A percentile compares a stretch with the other conserved stretches of the same genome.
Evolutionary conservation across 1,140 invertebrate genomes (phyloP).

Genomic region (Amphibalanus amphitrite): DNA sequence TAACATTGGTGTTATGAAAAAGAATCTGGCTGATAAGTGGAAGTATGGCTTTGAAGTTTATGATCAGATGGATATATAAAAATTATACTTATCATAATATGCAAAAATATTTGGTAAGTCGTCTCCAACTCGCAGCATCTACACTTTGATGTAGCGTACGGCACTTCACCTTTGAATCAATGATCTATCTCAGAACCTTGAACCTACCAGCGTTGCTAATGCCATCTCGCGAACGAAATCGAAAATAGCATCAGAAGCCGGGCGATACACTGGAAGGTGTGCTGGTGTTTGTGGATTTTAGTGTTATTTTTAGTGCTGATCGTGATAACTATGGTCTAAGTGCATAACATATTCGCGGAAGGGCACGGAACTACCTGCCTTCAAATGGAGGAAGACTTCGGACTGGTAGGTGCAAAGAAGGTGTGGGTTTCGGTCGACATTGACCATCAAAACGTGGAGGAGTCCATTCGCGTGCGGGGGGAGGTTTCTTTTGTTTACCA

Average conservation of each 20-base stretch:
- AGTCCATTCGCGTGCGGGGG: background rate
- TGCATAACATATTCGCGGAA: background rate
- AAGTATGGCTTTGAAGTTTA: no score
- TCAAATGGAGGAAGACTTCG: background rate
- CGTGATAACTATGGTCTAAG: background rate
- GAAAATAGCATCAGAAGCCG: slow-evolving; percentile 1
- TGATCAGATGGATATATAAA: no score
- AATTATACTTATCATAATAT: no score
- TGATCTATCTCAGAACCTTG: background rate
- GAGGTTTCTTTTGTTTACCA: background rate
- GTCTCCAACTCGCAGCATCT: no score
- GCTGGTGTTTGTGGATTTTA: background rate
- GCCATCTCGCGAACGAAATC: background rate
- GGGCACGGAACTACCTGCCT: background rate
- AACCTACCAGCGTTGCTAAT: background rate
- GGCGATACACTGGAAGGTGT: background rate
- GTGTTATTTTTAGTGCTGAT: background rate
- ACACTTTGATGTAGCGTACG: no score
- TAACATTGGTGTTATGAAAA: no score
- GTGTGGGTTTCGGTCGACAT: background rate
- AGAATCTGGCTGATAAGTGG: no score
- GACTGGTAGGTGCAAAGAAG: background rate
- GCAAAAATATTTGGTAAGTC: no score
- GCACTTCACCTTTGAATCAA: no score
- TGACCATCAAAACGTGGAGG: background rate